Conservation (phyloP, 2,797 vertebrate species). For the Mallotus villosus region DNA sequence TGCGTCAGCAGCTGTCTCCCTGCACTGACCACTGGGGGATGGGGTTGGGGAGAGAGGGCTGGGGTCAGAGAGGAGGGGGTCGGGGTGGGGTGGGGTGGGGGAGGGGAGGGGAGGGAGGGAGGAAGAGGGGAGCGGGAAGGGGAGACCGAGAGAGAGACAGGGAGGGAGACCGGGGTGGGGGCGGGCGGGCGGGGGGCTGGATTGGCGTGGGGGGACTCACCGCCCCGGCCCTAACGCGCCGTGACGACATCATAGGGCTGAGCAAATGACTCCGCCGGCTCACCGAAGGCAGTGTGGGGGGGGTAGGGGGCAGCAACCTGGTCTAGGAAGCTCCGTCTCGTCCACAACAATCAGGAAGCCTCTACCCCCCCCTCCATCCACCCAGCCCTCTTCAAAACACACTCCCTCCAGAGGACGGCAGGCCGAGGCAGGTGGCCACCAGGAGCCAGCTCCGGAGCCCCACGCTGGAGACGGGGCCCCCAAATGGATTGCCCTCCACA, state of each 20-base stretch:
- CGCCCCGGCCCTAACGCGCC: conserved; percentile 72
- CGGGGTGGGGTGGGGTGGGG: conserved; percentile 14
- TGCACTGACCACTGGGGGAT: conserved; percentile 70
- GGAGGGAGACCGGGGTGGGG: conserved; percentile 35
- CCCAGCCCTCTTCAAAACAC: conserved; percentile 10
- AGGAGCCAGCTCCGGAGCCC: conserved; percentile 40
- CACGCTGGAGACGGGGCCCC: conserved; percentile 45
- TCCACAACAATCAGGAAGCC: conserved; percentile 18
- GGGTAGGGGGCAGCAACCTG: conserved; percentile 56
- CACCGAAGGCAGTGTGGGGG: conserved; percentile 57
- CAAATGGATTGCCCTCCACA: conserved; percentile 50
- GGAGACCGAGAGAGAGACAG: conserved; percentile 33
- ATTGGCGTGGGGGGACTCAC: conserved; percentile 51
- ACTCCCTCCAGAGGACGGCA: neutral
- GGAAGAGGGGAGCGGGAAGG: neutral
- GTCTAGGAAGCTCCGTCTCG: conserved; percentile 47
- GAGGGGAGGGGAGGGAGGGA: neutral
- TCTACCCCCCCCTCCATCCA: neutral
- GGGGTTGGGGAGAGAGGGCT: conserved; percentile 31
- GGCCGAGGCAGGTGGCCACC: conserved; percentile 33
- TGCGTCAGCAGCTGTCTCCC: conserved; percentile 78
- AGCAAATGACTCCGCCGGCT: conserved; percentile 77
- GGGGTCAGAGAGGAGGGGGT: conserved; percentile 4
- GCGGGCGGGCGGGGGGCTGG: conserved; percentile 34
- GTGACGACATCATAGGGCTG: conserved; percentile 81